Evolutionary conservation across 2,888 invertebrate species (phyloP).

Genomic region (Plagiodera versicolora): DNA sequence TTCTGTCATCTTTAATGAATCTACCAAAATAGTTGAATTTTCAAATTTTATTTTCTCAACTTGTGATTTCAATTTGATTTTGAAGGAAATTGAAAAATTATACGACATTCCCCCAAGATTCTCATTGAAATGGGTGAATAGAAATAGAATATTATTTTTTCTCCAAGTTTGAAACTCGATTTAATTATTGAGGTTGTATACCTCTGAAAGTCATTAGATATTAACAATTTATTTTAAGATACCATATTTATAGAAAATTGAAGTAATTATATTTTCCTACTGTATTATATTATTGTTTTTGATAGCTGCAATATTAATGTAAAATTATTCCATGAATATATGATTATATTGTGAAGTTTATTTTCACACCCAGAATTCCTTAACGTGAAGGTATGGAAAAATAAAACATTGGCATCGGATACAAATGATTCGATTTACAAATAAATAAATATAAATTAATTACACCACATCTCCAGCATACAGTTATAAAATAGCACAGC

Average conservation of each 20-base stretch:
- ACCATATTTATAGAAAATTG: slow-evolving; percentile 4
- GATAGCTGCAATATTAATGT: slow-evolving; percentile 29
- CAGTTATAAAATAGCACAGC: slow-evolving; percentile 43
- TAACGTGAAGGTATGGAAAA: slow-evolving; percentile 4
- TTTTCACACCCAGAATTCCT: not conserved
- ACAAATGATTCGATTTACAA: slow-evolving; percentile 31
- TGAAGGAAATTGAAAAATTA: no score
- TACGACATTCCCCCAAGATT: not conserved
- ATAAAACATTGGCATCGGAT: slow-evolving; percentile 15
- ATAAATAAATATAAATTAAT: slow-evolving; percentile 35
- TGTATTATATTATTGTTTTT: slow-evolving; percentile 12
- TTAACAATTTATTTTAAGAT: slow-evolving; percentile 6
- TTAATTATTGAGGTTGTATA: slow-evolving; percentile 5
- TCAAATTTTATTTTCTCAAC: not conserved
- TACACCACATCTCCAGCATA: slow-evolving; percentile 26
- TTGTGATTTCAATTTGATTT: no score
- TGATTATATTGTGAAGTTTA: slow-evolving; percentile 7
- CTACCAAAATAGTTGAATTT: no score
- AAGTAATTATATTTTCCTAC: slow-evolving; percentile 21
- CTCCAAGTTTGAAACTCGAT: not conserved
- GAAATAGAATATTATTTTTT: not conserved
- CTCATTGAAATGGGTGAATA: slow-evolving; percentile 1
- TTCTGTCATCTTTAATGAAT: no score
- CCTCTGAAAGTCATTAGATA: slow-evolving; percentile 21
- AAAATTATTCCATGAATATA: slow-evolving; percentile 23